Evolutionary conservation across 1,140 invertebrate genomes (phyloP).

Genomic region (Apis florea): DNA sequence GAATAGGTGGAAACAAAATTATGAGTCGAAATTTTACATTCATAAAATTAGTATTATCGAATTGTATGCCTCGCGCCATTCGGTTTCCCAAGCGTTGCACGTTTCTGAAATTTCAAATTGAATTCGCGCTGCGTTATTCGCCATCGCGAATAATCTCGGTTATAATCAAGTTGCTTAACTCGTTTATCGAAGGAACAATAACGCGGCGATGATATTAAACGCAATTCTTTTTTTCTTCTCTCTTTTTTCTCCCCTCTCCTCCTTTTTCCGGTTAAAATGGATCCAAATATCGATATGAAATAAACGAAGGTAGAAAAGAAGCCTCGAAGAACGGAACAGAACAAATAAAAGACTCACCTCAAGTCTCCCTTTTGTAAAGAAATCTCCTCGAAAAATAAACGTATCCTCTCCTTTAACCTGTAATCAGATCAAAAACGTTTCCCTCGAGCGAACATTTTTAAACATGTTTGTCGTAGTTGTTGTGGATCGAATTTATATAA

Average conservation of each 20-base stretch:
- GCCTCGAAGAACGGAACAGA: too few relatives aligned
- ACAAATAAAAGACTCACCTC: slow-evolving; percentile 79
- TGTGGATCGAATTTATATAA: too few relatives aligned
- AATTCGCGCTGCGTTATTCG: not conserved
- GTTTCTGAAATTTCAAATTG: slow-evolving; percentile 30
- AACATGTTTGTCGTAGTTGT: not conserved
- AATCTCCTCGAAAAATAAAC: slow-evolving; percentile 84
- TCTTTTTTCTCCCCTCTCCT: too few relatives aligned
- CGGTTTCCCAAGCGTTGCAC: not conserved
- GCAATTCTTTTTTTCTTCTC: not conserved
- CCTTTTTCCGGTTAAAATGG: too few relatives aligned
- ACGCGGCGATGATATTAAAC: not conserved
- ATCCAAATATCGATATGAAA: too few relatives aligned
- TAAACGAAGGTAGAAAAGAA: too few relatives aligned
- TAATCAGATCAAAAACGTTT: slow-evolving; percentile 68
- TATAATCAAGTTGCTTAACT: slow-evolving; percentile 1
- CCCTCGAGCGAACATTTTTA: not conserved
- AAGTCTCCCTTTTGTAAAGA: slow-evolving; percentile 84
- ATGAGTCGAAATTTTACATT: not conserved
- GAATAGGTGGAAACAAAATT: not conserved
- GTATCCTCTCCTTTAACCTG: slow-evolving; percentile 84
- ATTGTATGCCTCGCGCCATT: not conserved
- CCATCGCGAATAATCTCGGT: slow-evolving; percentile 1
- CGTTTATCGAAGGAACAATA: not conserved
- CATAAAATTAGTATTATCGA: not conserved